A percentile compares a stretch with the other conserved stretches of the same genome.
These are phyloP conservation scores for Isaurus tuberculatus DNA, from an alignment of 92 coral and sea anemone genomes.

Conservation along the genomic window DNA sequence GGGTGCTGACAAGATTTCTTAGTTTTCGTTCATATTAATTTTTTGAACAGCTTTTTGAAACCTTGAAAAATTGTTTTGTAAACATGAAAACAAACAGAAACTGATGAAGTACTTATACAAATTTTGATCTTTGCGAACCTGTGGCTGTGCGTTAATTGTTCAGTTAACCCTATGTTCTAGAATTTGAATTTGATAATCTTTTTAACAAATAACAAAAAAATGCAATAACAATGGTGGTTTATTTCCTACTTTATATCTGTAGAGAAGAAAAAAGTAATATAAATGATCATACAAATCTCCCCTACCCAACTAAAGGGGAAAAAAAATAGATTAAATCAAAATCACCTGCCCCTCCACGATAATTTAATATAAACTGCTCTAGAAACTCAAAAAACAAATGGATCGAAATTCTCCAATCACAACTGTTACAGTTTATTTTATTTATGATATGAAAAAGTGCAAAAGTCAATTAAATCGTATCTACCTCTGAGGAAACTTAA, in stretches of 20 bases:
- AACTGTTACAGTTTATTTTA: slow-evolving; percentile 1
- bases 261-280: too few species aligned
- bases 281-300: neutral
- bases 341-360: neutral
- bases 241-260: too few species aligned
- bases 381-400: neutral
- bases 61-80: neutral
- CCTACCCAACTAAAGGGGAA: neutral
- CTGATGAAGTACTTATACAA: too few species aligned
- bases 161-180: neutral
- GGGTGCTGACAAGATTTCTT: neutral
- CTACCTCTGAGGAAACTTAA: neutral
- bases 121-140: neutral
- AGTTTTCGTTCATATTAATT: neutral
- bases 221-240: neutral
- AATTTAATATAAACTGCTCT: neutral
- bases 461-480: neutral
- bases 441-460: neutral
- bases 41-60: neutral
- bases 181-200: too few species aligned
- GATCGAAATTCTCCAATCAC: slow-evolving; percentile 7
- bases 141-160: neutral
- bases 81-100: neutral
- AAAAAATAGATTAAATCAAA: neutral
- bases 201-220: neutral